A percentile compares a stretch with the other conserved stretches of the same genome.
phyloP scores from a whole-genome alignment of 2,888 invertebrate species.

The Thymelicus acteon region DNA sequence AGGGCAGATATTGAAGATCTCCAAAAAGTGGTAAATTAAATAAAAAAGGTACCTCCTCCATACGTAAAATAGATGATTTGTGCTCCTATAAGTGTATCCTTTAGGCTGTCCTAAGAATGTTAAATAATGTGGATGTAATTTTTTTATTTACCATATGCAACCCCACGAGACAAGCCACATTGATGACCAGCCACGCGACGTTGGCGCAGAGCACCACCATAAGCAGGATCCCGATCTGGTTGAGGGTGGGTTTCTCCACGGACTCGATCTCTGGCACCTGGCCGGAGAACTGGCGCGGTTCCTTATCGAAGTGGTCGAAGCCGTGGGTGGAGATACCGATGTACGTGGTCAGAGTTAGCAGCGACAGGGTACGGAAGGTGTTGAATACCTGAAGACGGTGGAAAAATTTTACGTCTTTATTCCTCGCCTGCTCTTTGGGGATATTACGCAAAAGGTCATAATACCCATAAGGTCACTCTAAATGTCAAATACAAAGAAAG shows the following conservation, averaged over 20 bases:
- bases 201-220: conserved; percentile 49
- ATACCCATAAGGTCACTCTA: too few relatives aligned
- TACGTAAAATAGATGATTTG: too few relatives aligned
- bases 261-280: conserved; percentile 39
- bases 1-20: too few relatives aligned
- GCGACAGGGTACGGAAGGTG: conserved; percentile 48
- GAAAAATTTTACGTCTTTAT: neutral
- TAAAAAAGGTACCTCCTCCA: too few relatives aligned
- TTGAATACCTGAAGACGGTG: conserved; percentile 50
- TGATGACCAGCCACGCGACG: conserved; percentile 52
- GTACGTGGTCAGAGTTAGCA: conserved; percentile 47
- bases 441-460: too few relatives aligned
- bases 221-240: conserved; percentile 47
- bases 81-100: too few relatives aligned
- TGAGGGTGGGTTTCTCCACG: conserved; percentile 45
- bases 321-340: conserved; percentile 51
- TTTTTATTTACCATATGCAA: conserved; percentile 53
- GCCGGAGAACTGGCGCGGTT: conserved; percentile 30
- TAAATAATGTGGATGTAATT: too few relatives aligned
- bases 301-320: conserved; percentile 51
- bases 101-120: too few relatives aligned
- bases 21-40: too few relatives aligned
- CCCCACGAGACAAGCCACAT: conserved; percentile 56
- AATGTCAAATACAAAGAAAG: too few relatives aligned
- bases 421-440: too few relatives aligned